Base-by-base conservation (phyloP, 2,888 invertebrate genomes). In the Caenorhabditis imperialis region DNA sequence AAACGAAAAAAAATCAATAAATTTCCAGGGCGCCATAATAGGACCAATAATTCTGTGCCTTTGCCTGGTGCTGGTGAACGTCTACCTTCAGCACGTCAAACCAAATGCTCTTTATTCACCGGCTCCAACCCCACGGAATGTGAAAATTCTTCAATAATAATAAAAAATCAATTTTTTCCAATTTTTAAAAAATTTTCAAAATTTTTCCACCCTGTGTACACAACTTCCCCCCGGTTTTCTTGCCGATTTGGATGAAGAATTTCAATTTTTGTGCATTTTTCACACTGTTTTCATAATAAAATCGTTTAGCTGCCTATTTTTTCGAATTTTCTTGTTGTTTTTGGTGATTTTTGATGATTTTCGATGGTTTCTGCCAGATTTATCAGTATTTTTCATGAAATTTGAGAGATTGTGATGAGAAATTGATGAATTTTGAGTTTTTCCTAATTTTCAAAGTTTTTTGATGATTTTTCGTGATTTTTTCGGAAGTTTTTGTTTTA, bases 31-130 rank as follows among this genome's bases (percentile, higher is more conserved):
- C 0, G 97, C 97, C 1, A 94, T 99, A 81, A 93, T 98, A 71
- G 99, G 98, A 0, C 99, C 99, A 0, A 91, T 99, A 30, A 91
- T 98, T 53, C 91, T 99, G 0, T 98, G 98, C 89, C 94, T 94
- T 85, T 92, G 98, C 60, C 93, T 97, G 90, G 97, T 97, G 1
- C 93, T 94, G 16, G 92, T 95, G 78, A 94, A 95, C 53, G 81
- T 87, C 27, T 87, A 85, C 69, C 69, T 78, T 23, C 82, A 86
- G 60, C 82, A 82, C 50, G 84, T 84, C 12, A 79, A 79, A n/a
- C 72, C 76, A 27, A 44, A 40, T 6, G 75, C 75, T 0, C 40
- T 71, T 6, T 63, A 62, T 35, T 62, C 73, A 1, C 60, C 65
- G 7, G 27, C 57, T 30, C 74, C 69, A 23, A 44, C 67, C 7